Conservation (phyloP, 2,113 vertebrate genomes). For the Synodontis membranacea region DNA sequence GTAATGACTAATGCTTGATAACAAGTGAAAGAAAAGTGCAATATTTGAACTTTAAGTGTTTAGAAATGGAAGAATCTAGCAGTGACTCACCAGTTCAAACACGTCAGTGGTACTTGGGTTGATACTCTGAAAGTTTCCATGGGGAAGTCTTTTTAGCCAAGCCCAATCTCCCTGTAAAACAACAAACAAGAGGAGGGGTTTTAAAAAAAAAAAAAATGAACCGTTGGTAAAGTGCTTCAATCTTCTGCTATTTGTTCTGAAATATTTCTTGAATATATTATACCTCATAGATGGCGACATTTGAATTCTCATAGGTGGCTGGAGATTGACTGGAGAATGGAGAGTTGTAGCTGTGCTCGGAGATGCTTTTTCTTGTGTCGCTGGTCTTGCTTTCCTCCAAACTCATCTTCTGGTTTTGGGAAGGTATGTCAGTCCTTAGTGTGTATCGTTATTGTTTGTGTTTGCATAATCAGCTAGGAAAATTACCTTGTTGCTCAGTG, state of each 20-base stretch:
- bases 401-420: constrained; percentile 69
- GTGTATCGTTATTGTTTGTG: constrained; percentile 9
- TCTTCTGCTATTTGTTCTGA: background rate
- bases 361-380: constrained; percentile 59
- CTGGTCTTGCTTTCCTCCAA: constrained; percentile 69
- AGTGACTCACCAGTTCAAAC: constrained; percentile 72
- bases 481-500: constrained; percentile 76
- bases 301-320: constrained; percentile 78
- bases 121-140: constrained; percentile 68
- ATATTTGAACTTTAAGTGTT: background rate
- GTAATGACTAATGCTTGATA: background rate
- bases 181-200: background rate
- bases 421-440: background rate
- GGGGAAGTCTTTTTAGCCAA: constrained; percentile 77
- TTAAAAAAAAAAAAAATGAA: background rate
- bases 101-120: constrained; percentile 68
- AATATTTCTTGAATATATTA: constrained; percentile 20
- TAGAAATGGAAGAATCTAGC: background rate
- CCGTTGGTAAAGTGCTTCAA: background rate
- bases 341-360: constrained; percentile 64
- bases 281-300: constrained; percentile 75
- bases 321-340: constrained; percentile 63
- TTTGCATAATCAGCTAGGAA: background rate
- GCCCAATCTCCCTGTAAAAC: constrained; percentile 76
- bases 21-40: background rate